phyloP scores from a whole-genome alignment of 2,113 vertebrate species.

The Tragelaphus scriptus region DNA sequence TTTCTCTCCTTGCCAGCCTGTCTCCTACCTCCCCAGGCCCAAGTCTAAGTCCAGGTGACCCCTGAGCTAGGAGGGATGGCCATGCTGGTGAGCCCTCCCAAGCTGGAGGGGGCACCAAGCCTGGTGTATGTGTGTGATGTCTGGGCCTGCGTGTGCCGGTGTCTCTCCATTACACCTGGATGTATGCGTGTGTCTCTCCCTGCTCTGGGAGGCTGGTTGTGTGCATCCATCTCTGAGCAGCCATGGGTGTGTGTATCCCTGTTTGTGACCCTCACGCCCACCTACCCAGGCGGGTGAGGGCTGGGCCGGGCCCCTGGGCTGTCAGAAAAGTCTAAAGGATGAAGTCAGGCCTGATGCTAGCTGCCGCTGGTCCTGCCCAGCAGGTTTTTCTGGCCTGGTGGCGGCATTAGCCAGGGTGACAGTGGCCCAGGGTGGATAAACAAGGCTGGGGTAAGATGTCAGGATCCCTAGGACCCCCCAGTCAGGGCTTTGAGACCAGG shows the following conservation, averaged over 20 bases:
- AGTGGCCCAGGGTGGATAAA: background rate
- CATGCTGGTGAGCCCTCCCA: background rate
- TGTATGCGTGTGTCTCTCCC: background rate
- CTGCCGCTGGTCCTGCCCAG: background rate
- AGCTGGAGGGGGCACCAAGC: background rate
- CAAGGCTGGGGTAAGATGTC: background rate
- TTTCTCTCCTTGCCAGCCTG: background rate
- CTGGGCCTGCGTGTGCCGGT: background rate
- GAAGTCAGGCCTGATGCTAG: background rate
- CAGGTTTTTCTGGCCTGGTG: constrained; percentile 55
- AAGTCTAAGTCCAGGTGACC: no score
- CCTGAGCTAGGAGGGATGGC: background rate
- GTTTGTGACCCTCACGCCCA: background rate
- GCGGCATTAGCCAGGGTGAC: background rate
- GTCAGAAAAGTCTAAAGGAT: background rate
- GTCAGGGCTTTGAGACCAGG: background rate
- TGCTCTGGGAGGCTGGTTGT: background rate
- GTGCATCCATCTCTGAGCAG: background rate
- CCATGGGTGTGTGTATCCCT: background rate
- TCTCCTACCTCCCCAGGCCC: background rate
- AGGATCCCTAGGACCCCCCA: background rate
- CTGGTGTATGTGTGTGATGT: background rate
- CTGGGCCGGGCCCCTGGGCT: background rate
- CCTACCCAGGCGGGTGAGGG: background rate
- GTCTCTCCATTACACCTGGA: background rate